A percentile compares a stretch with the other conserved stretches of the same genome.
phyloP scores from a whole-genome alignment of 1,140 invertebrate species.

The Drosophila pruinosa region DNA sequence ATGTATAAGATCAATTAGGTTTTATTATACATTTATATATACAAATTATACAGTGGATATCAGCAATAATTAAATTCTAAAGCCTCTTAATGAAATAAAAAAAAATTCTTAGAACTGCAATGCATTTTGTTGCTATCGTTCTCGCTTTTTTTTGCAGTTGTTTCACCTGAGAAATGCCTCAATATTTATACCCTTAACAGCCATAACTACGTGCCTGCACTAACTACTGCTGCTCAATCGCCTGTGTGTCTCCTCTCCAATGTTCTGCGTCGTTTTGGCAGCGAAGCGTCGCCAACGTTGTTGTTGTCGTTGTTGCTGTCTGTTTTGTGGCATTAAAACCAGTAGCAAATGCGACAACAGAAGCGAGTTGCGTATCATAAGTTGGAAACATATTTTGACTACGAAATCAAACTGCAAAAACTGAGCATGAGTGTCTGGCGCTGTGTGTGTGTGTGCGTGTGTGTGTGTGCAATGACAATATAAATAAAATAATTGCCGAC shows the following conservation, averaged over 20 bases:
- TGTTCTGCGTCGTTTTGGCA: constrained; percentile 15
- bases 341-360: constrained; percentile 58
- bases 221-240: not conserved
- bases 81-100: not conserved
- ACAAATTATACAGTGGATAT: not conserved
- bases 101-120: not conserved
- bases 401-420: constrained; percentile 70
- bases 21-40: too few species aligned
- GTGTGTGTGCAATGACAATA: constrained; percentile 57
- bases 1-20: too few species aligned
- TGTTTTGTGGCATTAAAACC: constrained; percentile 41
- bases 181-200: not conserved
- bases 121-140: not conserved
- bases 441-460: not conserved
- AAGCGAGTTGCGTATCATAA: constrained; percentile 64
- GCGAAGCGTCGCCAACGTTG: constrained; percentile 6
- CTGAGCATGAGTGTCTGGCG: not conserved
- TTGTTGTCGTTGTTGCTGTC: not conserved
- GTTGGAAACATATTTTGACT: constrained; percentile 79
- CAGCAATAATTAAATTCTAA: not conserved
- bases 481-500: constrained; percentile 82
- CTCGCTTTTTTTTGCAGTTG: not conserved
- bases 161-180: not conserved
- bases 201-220: constrained; percentile 7
- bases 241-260: not conserved